Evolutionary conservation across 1,140 invertebrate species (phyloP).

Genomic region (Drosophila melanogaster): Release_6_plus_ISO1_MT NT_033777.3:11464501-11465000

Average conservation of each 20-base stretch:
- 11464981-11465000: conserved; percentile 53
- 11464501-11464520: conserved; percentile 78
- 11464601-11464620: conserved; percentile 72
- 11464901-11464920: conserved; percentile 73
- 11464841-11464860: conserved; percentile 36
- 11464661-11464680: conserved; percentile 69
- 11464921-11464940: conserved; percentile 66
- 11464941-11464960: conserved; percentile 69
- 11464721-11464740: conserved; percentile 66
- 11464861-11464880: conserved; percentile 59
- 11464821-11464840: conserved; percentile 67
- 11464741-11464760: conserved; percentile 63
- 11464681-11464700: conserved; percentile 72
- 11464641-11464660: conserved; percentile 70
- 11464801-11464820: conserved; percentile 70
- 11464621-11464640: conserved; percentile 78
- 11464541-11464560: conserved; percentile 85
- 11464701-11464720: conserved; percentile 71
- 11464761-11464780: conserved; percentile 69
- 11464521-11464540: conserved; percentile 85
- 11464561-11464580: conserved; percentile 84
- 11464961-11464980: conserved; percentile 57
- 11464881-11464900: conserved; percentile 77
- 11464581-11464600: conserved; percentile 84
- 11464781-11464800: conserved; percentile 53